Evolutionary conservation across 2,113 vertebrate genomes (phyloP).

Genomic region (Ctenodactylus gundi): DNA sequence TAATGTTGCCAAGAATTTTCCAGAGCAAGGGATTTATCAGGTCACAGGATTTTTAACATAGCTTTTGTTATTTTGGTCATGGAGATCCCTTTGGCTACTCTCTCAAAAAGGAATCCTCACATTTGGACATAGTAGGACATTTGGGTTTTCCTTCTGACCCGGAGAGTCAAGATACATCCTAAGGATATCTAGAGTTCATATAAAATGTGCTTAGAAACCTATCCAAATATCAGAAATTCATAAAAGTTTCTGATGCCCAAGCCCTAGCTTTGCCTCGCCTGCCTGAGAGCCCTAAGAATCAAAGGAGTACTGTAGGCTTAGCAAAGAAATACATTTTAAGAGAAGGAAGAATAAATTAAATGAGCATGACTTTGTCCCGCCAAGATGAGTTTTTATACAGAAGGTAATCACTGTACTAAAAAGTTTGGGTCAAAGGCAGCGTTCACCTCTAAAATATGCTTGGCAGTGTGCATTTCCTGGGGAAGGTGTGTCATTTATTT

Average conservation of each 20-base stretch:
- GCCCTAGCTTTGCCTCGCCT: not conserved
- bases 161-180: not conserved
- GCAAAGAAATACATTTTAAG: conserved; percentile 1
- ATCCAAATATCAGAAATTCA: conserved; percentile 31
- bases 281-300: not conserved
- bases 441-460: not conserved
- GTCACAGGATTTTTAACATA: conserved; percentile 33
- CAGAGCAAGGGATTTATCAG: conserved; percentile 6
- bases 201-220: conserved; percentile 8
- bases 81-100: conserved; percentile 32
- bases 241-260: not conserved
- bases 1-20: conserved; percentile 7
- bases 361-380: not conserved
- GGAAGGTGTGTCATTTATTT: not conserved
- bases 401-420: not conserved
- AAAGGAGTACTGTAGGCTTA: conserved; percentile 28
- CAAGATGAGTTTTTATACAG: conserved; percentile 1
- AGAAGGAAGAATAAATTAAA: not conserved
- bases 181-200: conserved; percentile 22
- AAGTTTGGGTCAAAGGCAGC: conserved; percentile 4
- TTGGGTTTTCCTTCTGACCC: conserved; percentile 5
- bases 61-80: conserved; percentile 16
- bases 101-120: conserved; percentile 36
- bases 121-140: not conserved
- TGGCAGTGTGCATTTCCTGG: not conserved